Base-by-base conservation (phyloP, 2,113 vertebrate genomes). In the Agapornis roseicollis region DNA sequence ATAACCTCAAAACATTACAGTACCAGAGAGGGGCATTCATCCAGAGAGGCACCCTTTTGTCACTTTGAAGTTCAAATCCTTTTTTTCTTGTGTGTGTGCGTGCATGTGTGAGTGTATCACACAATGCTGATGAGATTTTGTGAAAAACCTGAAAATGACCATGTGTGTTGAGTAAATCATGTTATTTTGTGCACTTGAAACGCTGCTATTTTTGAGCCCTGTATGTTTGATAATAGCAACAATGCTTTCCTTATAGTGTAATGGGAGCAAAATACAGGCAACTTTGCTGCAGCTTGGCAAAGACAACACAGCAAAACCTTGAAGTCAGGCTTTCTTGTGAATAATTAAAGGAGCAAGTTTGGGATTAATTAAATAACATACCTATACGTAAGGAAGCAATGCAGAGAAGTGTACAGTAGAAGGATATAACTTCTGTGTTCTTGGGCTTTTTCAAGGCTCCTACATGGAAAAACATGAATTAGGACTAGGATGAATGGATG, bases 401-500 rank as follows among this genome's bases (percentile, higher is more conserved):
- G 55, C 60, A 83, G 55, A 93, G n/a, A n/a, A 73, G 31, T 74
- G 39, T 35, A 42, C 6, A 56, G 69, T 78, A 39, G 64, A 86
- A 86, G 15, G 44, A 92, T 76, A 10, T 64, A 1, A 29, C 17
- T 39, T 87, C 50, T 90, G 88, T 92, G 23, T 73, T 93, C 76
- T 19, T 90, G 24, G 42, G 14, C 12, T 55, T 83, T 86, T 92
- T 58, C 31, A 73, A 86, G 17, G n/a, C 28, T 58, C 19, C n/a
- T 92, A 15, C 4, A 5, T 90, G 58, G 72, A 73, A 89, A 82
- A 89, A 85, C 47, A 53, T 87, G 76, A 92, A 53, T 82, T 83
- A 95, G 50, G n/a, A 53, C 52, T 50, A 68, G 33, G 63, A 76
- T 92, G 86, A 93, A 94, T 82, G 70, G 63, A 76, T 56, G 25